Evolutionary conservation across 2,888 invertebrate genomes (phyloP).

Genomic region (Nephrotoma appendiculata): DNA sequence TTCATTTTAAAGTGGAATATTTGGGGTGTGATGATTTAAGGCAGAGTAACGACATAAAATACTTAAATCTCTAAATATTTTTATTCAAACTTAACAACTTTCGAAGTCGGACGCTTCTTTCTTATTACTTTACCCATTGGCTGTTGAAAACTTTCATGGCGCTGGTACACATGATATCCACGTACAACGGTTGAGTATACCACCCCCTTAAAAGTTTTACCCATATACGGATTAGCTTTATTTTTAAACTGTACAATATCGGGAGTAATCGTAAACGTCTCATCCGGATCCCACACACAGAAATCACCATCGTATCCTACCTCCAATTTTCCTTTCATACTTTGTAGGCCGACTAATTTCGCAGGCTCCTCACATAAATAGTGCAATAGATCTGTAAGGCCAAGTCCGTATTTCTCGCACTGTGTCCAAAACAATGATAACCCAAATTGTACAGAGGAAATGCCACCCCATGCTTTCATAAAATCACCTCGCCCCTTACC

Average conservation of each 20-base stretch:
- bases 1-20: neutral
- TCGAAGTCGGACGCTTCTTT: neutral
- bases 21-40: neutral
- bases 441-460: conserved; percentile 59
- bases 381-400: conserved; percentile 39
- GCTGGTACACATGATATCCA: conserved; percentile 43
- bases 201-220: conserved; percentile 41
- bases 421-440: conserved; percentile 55
- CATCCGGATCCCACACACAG: conserved; percentile 54
- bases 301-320: conserved; percentile 56
- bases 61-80: neutral
- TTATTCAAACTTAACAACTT: neutral
- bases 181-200: conserved; percentile 50
- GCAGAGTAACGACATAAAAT: neutral
- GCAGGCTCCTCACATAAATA: conserved; percentile 47
- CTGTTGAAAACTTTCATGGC: conserved; percentile 28
- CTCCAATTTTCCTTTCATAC: conserved; percentile 44
- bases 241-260: conserved; percentile 51
- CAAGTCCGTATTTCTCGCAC: conserved; percentile 37
- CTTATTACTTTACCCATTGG: conserved; percentile 27
- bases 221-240: conserved; percentile 47
- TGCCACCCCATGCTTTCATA: conserved; percentile 57
- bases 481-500: conserved; percentile 41
- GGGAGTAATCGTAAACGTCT: conserved; percentile 38
- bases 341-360: conserved; percentile 42